Evolutionary conservation across 2,888 invertebrate species (phyloP).

Genomic region (Rhimphoctona megacephalus): DNA sequence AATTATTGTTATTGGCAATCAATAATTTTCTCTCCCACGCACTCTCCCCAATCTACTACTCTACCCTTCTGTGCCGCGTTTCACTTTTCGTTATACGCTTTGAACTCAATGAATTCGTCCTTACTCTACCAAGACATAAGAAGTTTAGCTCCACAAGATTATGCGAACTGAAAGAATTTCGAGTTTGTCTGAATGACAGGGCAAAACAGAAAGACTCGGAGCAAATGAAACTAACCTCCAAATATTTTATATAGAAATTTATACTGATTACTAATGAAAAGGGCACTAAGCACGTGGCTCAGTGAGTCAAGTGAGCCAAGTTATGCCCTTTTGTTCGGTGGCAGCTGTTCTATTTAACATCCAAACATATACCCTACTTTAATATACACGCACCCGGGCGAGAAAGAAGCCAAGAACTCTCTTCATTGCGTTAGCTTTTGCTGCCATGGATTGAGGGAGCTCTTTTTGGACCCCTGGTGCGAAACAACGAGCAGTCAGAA

Average conservation of each 20-base stretch:
- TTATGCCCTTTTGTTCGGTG: slow-evolving; percentile 22
- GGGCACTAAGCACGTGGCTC: not conserved
- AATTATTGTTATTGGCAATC: not conserved
- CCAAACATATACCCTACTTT: slow-evolving; percentile 18
- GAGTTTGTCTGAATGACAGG: slow-evolving; percentile 55
- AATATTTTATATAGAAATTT: slow-evolving; percentile 4
- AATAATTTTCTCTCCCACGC: not conserved
- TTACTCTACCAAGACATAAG: not conserved
- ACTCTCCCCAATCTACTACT: not conserved
- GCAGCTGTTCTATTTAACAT: slow-evolving; percentile 18
- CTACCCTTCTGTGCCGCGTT: not conserved
- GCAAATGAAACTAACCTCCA: slow-evolving; percentile 6
- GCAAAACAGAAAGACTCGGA: slow-evolving; percentile 22
- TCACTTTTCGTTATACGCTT: not conserved
- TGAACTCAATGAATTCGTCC: not conserved
- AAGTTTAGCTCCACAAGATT: not conserved
- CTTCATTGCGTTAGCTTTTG: slow-evolving; percentile 47
- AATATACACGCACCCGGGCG: slow-evolving; percentile 51
- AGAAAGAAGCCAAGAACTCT: slow-evolving; percentile 63
- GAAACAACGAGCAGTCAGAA: slow-evolving; percentile 84
- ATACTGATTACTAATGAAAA: not conserved
- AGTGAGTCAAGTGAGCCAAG: not conserved
- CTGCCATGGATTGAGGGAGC: slow-evolving; percentile 67
- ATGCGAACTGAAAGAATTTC: slow-evolving; percentile 32
- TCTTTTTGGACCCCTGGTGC: slow-evolving; percentile 81